Evolutionary conservation across 2,888 invertebrate genomes (phyloP), one percentile per base, ranked within the genome.

Genomic region (Brachynemurus nebulosus): DNA sequence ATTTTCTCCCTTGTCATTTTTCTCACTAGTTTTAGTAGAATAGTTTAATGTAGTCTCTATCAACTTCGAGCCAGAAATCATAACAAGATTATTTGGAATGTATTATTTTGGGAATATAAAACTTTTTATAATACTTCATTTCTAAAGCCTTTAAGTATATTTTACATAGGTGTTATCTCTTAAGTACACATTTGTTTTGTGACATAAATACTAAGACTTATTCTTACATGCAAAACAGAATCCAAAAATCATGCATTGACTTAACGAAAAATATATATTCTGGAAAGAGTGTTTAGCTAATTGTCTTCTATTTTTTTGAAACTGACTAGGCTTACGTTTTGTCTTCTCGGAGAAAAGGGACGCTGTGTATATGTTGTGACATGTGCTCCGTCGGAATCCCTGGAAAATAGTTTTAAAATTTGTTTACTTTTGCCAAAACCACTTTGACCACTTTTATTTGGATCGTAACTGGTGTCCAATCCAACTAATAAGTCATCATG

Each of bases 341-440:
- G 65, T 55, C 70, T 69, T 44, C 71, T 69, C 39, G 74, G 72
- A 3, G 74, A 73, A 57, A 71, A 67, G 4, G 73, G 72, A 48
- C 71, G 68, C 35, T 63, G 56, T 12, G 59, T 58, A 48, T 66
- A 62, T 42, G 68, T 50, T 44, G 54, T 62, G 49, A 56, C 56
- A 35, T 64, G 66, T 43, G 62, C 65, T 44, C 64, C 56, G 44
- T 53, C 50, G 40, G 63, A 63, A 51, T 57, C 59, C 50, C 60
- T 61, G 48, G 61, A 61, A 53, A 57, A 57, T 48, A 61, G 57
- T 48, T 60, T 59, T 17, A 55, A 55, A 45, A 57, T 51, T 48
- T 58, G 58, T 50, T 58, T 57, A 53, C 63, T 64, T 21, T 63
- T 63, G 53, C 62, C 63, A 51, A 63, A 61, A 46, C 64, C 57